Conservation (phyloP, 2,113 vertebrate genomes). For the Sapajus apella region DNA sequence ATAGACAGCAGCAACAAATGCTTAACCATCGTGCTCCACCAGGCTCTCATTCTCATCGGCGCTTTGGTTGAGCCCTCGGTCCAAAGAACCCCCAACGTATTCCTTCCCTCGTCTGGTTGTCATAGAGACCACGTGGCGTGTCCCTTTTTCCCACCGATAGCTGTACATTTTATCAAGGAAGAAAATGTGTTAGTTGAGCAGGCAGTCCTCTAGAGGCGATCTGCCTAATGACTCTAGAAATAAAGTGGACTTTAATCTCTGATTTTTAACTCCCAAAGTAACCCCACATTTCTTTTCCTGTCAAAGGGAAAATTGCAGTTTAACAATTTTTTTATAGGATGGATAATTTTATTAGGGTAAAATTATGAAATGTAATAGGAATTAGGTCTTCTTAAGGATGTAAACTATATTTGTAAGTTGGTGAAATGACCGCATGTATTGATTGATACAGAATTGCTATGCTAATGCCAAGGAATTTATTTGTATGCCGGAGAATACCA, state of each 20-base stretch:
- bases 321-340: background rate
- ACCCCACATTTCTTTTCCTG: conserved; percentile 15
- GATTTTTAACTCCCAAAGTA: conserved; percentile 64
- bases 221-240: conserved; percentile 49
- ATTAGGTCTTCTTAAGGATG: background rate
- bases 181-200: conserved; percentile 5
- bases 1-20: background rate
- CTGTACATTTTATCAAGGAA: conserved; percentile 45
- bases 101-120: background rate
- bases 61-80: background rate
- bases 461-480: background rate
- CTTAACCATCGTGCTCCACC: too few relatives aligned
- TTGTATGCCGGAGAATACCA: background rate
- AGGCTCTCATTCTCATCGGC: background rate
- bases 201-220: conserved; percentile 40
- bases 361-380: background rate
- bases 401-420: conserved; percentile 8
- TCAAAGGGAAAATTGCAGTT: background rate
- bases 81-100: background rate
- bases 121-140: background rate
- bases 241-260: conserved; percentile 53
- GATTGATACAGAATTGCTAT: conserved; percentile 4
- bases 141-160: conserved; percentile 4
- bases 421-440: background rate
- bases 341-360: conserved; percentile 35